Evolutionary conservation across 1,140 invertebrate species (phyloP), one percentile per base, ranked within the genome.

Genomic region (Charaxes varanes): DNA sequence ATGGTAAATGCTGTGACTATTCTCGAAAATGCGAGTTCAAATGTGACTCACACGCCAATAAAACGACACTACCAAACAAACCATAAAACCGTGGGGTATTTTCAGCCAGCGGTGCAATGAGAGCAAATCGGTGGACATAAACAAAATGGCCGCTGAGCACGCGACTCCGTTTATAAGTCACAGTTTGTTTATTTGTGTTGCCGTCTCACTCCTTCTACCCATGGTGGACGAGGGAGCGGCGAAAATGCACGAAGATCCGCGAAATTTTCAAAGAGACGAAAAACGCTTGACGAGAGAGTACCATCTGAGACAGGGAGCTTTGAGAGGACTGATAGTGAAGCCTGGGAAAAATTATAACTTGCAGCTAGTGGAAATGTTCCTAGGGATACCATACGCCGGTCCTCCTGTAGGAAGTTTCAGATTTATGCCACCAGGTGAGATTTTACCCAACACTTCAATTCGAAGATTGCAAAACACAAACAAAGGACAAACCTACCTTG

Each of bases 341-440:
- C 86, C 88, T 3, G 85, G 85, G 41, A 52, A 74, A 23, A 68
- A 86, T 53, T 84, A 85, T 47, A 80, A 85, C 6, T 57, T 89
- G 38, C 78, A 83, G 22, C 67, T 68, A 12, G 88, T 90, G 31
- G 88, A 89, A 60, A 88, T 89, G 59, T 90, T 87, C 58, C 57
- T 89, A 27, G 96, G 96, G 0, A 88, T 97, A 49, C 95, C 95
- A 2, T 98, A 97, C 77, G 97, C 96, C 0, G 93, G 93, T 7
- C 90, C 96, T n/a, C 96, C 95, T 0, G 87, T 92, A 0, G 93
- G 92, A 1, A 87, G 84, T 62, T 84, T 94, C 30, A 84, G 95
- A 12, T 96, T 97, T 68, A 96, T 97, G 89, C 94, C 95, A 12
- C 93, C 95, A 37, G 87, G 87, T 85, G 76, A 84, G 73, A 31